Base-by-base conservation (phyloP, 2,888 invertebrate species). In the Spodoptera littoralis region DNA sequence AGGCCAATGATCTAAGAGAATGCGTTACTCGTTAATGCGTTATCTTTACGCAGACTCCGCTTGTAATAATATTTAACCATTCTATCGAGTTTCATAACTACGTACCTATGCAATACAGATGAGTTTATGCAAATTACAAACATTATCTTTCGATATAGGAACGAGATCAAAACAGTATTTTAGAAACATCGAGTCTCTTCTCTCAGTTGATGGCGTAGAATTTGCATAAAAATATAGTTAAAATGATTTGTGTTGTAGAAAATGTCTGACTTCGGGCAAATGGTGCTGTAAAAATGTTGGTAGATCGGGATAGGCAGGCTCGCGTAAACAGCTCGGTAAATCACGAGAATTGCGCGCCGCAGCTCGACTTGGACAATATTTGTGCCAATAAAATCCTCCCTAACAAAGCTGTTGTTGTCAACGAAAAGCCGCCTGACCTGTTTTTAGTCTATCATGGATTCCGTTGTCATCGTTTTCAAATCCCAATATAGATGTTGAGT, bases 401-500 rank as follows among this genome's bases (percentile, higher is more conserved):
- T 90, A 88, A 92, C 92, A 92, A 92, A 92, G 91, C 91, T 93
- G 91, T 92, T 92, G 92, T 92, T 93, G 92, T 92, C 92, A 92
- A 87, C 88, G 86, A 82, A 88, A 89, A 90, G 89, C 90, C 89
- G 87, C 82, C 88, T 90, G 91, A 91, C 90, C 90, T 90, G 89
- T 89, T 93, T 89, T 90, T 88, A 89, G 87, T 88, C 85, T 86
- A 87, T 90, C 87, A 85, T 79, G 85, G 86, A 85, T 88, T 87
- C 84, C 76, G 75, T 77, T 82, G 83, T 83, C 85, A 84, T 86
- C 84, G 79, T 86, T 84, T 82, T 77, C 81, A 76, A 76, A 82
- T 75, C 76, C 76, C 74, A 76, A 81, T 79, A 81, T 77, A 70
- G 54, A 70, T 70, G 60, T 77, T 55, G 60, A 70, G 61, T 64